phyloP scores from a whole-genome alignment of 2,888 invertebrate genomes.

The Epistrophe eligans region DNA sequence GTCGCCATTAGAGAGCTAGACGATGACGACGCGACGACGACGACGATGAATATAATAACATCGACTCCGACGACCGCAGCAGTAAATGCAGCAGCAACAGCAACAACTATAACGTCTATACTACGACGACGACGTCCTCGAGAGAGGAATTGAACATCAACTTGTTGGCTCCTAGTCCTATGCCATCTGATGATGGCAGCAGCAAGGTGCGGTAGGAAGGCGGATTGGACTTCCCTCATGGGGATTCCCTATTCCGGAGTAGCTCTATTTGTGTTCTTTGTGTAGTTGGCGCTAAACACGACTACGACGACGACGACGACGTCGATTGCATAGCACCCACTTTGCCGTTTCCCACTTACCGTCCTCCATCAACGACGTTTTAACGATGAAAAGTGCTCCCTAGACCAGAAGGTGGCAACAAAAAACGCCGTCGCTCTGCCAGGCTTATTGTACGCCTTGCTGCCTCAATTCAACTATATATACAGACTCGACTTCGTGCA shows the following conservation, averaged over 20 bases:
- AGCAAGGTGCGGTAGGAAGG: slow-evolving; percentile 37
- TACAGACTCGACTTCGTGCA: slow-evolving; percentile 42
- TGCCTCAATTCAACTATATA: slow-evolving; percentile 32
- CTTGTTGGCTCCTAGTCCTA: slow-evolving; percentile 63
- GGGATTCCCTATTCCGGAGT: slow-evolving; percentile 65
- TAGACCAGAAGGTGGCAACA: slow-evolving; percentile 55
- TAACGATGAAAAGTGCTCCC: slow-evolving; percentile 55
- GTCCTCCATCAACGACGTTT: slow-evolving; percentile 3
- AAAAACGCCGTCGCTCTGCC: slow-evolving; percentile 40
- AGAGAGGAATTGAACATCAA: slow-evolving; percentile 60
- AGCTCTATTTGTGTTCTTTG: slow-evolving; percentile 63
- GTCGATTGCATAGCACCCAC: slow-evolving; percentile 54
- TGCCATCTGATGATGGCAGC: slow-evolving; percentile 18
- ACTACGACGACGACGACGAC: background rate
- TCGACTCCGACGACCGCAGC: slow-evolving; percentile 27
- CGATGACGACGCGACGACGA: slow-evolving; percentile 25
- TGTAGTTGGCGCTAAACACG: slow-evolving; percentile 65
- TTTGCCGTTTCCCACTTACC: slow-evolving; percentile 19
- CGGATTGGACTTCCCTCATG: slow-evolving; percentile 57
- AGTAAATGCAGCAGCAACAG: background rate
- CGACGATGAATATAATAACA: slow-evolving; percentile 20
- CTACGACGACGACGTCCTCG: slow-evolving; percentile 41
- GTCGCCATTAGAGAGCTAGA: slow-evolving; percentile 68
- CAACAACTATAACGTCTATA: background rate
- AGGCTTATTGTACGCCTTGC: slow-evolving; percentile 49